Evolutionary conservation across 2,797 vertebrate genomes (phyloP).

Genomic region (Notoglanidium macrostoma): DNA sequence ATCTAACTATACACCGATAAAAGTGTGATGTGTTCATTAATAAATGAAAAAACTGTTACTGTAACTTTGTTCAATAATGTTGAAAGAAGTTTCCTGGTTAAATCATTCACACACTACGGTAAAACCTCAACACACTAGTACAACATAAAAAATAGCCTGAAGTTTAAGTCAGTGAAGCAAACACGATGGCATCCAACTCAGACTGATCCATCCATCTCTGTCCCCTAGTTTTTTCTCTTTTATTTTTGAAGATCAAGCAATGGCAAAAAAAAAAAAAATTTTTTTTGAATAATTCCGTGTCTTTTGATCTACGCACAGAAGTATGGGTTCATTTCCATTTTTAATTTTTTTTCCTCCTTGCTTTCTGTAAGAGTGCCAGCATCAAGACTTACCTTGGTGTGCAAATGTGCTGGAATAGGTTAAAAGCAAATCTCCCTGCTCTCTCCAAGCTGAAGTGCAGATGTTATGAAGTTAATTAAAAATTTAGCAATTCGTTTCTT

Average conservation of each 20-base stretch:
- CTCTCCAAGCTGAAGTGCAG: conserved; percentile 84
- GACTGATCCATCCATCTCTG: conserved; percentile 69
- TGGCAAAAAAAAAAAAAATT: conserved; percentile 74
- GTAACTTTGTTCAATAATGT: background rate
- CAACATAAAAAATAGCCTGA: background rate
- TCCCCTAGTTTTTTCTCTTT: conserved; percentile 70
- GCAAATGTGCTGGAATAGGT: conserved; percentile 86
- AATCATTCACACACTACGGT: background rate
- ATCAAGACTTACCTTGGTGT: conserved; percentile 85
- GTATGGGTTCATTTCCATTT: conserved; percentile 86
- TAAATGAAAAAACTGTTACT: background rate
- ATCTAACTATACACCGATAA: background rate
- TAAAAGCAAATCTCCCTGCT: conserved; percentile 84
- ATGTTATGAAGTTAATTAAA: conserved; percentile 89
- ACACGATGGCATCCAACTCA: conserved; percentile 56
- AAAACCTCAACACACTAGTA: background rate
- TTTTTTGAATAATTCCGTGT: conserved; percentile 79
- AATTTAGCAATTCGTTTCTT: conserved; percentile 85
- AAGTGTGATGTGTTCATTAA: background rate
- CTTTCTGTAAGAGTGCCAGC: conserved; percentile 85
- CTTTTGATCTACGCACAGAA: conserved; percentile 84
- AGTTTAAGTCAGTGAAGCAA: conserved; percentile 38
- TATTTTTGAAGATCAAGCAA: conserved; percentile 86
- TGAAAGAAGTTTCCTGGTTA: background rate
- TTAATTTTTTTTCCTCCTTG: conserved; percentile 83